A percentile compares a stretch with the other conserved stretches of the same genome.
Conservation (phyloP, 2,888 invertebrate genomes). For the Theristus sp. region DNA sequence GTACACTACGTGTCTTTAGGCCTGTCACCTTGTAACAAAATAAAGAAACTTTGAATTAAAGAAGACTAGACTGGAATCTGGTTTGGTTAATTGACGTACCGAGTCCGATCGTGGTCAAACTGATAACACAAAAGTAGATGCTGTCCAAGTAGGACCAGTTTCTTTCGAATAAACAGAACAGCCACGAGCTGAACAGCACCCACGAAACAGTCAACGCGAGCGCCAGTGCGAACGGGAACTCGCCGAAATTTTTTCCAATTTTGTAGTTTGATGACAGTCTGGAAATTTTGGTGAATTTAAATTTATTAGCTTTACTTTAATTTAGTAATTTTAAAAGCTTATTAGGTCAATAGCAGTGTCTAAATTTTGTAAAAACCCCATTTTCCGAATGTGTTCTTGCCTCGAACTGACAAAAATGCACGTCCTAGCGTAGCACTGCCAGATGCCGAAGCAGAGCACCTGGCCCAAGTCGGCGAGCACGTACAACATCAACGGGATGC, state of each 20-base stretch:
- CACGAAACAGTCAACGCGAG: not conserved
- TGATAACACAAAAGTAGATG: not conserved
- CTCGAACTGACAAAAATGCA: no score
- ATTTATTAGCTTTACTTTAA: not conserved
- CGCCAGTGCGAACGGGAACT: not conserved
- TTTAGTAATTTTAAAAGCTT: not conserved
- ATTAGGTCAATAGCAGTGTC: no score
- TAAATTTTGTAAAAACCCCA: no score
- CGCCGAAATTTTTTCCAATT: not conserved
- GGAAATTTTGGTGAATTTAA: not conserved
- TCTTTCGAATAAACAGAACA: not conserved
- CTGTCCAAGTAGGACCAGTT: not conserved
- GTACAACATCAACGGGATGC: slow-evolving; percentile 78
- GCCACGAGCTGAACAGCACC: not conserved
- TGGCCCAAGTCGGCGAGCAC: slow-evolving; percentile 82
- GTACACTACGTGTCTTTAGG: no score
- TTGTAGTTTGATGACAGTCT: not conserved
- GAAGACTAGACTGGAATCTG: no score
- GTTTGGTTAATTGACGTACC: no score
- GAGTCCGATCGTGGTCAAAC: not conserved
- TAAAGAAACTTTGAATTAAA: no score
- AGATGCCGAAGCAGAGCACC: slow-evolving; percentile 40
- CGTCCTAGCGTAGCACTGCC: not conserved
- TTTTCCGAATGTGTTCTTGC: no score
- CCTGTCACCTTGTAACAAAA: no score